phyloP scores from a whole-genome alignment of 2,113 vertebrate species.

The Felis chaus region DNA sequence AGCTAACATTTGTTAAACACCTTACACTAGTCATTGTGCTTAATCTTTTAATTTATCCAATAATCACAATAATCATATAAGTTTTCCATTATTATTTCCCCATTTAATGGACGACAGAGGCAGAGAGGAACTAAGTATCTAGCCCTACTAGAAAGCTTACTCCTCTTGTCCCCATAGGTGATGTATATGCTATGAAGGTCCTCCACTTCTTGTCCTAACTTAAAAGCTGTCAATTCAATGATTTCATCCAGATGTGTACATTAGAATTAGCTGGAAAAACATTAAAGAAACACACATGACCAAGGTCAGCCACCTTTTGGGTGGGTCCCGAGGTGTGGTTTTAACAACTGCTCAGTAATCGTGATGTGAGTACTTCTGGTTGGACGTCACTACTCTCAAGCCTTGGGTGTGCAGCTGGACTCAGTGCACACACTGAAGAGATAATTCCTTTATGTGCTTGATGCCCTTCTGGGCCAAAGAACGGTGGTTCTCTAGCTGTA shows the following conservation, averaged over 20 bases:
- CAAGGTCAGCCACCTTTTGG: neutral
- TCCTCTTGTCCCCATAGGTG: neutral
- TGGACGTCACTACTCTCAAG: neutral
- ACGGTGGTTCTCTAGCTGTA: neutral
- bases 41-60: neutral
- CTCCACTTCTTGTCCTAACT: neutral
- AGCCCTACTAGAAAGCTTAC: neutral
- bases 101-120: neutral
- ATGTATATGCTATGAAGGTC: neutral
- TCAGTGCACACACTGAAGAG: neutral
- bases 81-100: neutral
- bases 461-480: neutral
- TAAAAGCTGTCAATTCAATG: neutral
- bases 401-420: neutral
- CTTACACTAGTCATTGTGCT: neutral
- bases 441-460: fast-evolving
- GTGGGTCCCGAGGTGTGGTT: neutral
- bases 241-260: neutral
- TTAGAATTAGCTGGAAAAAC: neutral
- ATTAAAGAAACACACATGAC: neutral
- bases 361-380: neutral
- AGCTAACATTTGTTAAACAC: neutral
- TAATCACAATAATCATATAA: neutral
- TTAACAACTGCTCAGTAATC: neutral
- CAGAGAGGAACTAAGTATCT: neutral